Conservation (phyloP, 37 sponge, comb jelly and placozoan species). For the Mnemiopsis leidyi region DNA sequence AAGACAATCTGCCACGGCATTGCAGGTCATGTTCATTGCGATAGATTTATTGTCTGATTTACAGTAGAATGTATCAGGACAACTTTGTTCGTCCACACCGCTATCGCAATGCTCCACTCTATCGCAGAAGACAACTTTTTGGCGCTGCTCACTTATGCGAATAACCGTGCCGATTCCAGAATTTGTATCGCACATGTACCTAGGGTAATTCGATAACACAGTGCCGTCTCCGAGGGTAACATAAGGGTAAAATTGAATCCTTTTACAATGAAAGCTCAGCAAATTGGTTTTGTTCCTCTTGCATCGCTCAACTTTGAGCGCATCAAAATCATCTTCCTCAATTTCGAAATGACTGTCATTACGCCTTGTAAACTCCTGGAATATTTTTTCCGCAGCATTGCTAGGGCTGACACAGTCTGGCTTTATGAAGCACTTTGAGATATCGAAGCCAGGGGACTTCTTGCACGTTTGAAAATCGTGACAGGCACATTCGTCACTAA, state of each 20-base stretch:
- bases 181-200: neutral
- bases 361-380: too few relatives aligned
- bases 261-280: neutral
- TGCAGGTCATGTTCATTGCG: neutral
- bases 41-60: neutral
- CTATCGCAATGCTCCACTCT: neutral
- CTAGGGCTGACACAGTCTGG: neutral
- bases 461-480: neutral
- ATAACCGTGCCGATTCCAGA: neutral
- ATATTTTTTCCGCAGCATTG: neutral
- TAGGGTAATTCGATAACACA: too few relatives aligned
- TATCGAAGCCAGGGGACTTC: neutral
- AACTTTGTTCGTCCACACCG: neutral
- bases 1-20: neutral
- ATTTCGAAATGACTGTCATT: too few relatives aligned
- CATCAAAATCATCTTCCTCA: too few relatives aligned
- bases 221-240: neutral
- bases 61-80: slow-evolving; percentile 33
- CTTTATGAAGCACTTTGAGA: neutral
- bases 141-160: too few relatives aligned
- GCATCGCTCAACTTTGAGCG: neutral
- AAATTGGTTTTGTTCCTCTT: neutral
- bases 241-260: too few relatives aligned
- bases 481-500: slow-evolving; percentile 28
- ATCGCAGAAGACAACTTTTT: too few relatives aligned